Evolutionary conservation across 2,888 invertebrate genomes (phyloP), one percentile per base, ranked within the genome.

Genomic region (Cabera pusaria): DNA sequence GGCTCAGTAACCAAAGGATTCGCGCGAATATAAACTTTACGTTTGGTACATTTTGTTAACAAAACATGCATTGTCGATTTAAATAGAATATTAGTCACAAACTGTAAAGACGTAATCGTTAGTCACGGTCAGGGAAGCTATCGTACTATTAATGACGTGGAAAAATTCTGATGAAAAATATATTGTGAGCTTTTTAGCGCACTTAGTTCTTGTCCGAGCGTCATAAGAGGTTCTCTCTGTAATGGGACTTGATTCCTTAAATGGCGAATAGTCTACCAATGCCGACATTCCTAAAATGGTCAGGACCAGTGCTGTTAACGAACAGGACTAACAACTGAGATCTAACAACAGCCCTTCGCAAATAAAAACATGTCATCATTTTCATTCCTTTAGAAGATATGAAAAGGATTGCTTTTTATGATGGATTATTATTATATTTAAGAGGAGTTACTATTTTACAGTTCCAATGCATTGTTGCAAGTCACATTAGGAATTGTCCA

Each of bases 201-300:
- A n/a, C 21, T 26, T 19, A 34, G 34, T 46, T 43, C 40, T 39
- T 43, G 22, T 41, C 7, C 20, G 24, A 44, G 26, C 22, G 29
- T 49, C 52, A 61, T 62, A 56, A 56, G 55, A 52, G 51, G 51
- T 38, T 41, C 41, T 48, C 38, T 45, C 47, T 47, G 35, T 57
- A 64, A 62, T 56, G 53, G 56, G 56, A 50, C 63, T 52, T 38
- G 60, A 56, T 59, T 52, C 74, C 74, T 44, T 75, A 65, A 67
- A 57, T 49, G 73, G 76, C 37, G 34, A 51, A 63, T 52, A 60
- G 59, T 49, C 64, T 42, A 57, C 57, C 65, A 64, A 73, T 63
- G 62, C 70, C 71, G 65, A 57, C 65, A 49, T 36, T 43, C 74
- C 74, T 68, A 65, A 82, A 72, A 81, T 67, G 79, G 81, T 61